phyloP scores from a whole-genome alignment of 2,113 vertebrate species.

The Isichthys henryi region DNA sequence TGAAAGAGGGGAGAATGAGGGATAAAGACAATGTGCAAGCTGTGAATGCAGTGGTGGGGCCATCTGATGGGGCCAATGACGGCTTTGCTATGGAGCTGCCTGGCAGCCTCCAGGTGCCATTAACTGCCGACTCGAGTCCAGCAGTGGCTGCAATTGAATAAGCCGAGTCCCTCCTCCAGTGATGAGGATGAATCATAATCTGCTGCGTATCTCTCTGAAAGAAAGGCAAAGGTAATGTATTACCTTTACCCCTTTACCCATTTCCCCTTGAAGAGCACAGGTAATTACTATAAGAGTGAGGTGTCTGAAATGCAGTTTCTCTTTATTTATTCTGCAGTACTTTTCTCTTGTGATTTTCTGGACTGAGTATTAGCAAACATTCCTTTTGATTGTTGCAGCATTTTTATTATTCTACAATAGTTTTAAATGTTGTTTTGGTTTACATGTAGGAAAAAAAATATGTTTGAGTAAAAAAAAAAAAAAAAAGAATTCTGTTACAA shows the following conservation, averaged over 20 bases:
- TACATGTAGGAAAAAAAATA: background rate
- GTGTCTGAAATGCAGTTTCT: constrained; percentile 22
- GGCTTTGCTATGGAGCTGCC: constrained; percentile 61
- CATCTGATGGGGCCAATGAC: constrained; percentile 23
- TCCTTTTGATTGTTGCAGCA: background rate
- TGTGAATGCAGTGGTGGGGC: background rate
- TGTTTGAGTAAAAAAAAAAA: background rate
- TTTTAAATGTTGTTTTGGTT: background rate
- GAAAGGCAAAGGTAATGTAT: constrained; percentile 41
- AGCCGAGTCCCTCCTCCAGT: constrained; percentile 29
- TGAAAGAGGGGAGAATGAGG: background rate
- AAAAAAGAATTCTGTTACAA: background rate
- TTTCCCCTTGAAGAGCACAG: constrained; percentile 37
- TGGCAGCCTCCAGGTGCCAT: constrained; percentile 51
- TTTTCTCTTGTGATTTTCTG: background rate
- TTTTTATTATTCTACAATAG: background rate
- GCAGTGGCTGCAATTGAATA: constrained; percentile 72
- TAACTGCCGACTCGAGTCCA: constrained; percentile 40
- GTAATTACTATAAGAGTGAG: constrained; percentile 44
- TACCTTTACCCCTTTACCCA: constrained; percentile 26
- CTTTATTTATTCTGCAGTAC: constrained; percentile 7
- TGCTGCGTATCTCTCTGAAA: constrained; percentile 10
- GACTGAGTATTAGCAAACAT: background rate
- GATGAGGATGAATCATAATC: constrained; percentile 43
- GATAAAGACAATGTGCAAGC: background rate